phyloP scores from a whole-genome alignment of 92 coral and sea anemone genomes.

The Montipora capitata region DNA sequence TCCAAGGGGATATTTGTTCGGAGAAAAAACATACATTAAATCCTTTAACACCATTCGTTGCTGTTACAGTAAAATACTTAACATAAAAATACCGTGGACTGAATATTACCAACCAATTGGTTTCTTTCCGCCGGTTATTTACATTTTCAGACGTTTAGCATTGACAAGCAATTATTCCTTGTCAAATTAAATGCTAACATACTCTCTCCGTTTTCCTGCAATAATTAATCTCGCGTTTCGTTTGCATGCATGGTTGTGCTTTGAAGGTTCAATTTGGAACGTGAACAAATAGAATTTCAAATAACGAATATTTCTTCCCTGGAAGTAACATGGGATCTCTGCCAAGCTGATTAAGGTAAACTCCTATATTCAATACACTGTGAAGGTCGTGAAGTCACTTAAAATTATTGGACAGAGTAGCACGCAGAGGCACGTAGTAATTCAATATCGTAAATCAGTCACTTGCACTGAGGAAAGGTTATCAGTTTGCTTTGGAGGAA shows the following conservation, averaged over 20 bases:
- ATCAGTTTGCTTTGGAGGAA: no score
- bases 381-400: no score
- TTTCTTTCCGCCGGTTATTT: not conserved
- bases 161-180: slow-evolving; percentile 16
- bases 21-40: not conserved
- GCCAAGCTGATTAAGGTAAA: not conserved
- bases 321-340: not conserved
- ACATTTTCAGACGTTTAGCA: slow-evolving; percentile 3
- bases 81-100: no score
- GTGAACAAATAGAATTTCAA: not conserved
- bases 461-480: no score
- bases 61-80: not conserved
- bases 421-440: not conserved
- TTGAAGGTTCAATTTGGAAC: not conserved
- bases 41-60: not conserved
- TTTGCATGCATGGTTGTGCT: not conserved
- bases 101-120: not conserved
- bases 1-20: not conserved
- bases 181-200: slow-evolving; percentile 16
- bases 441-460: no score
- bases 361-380: not conserved
- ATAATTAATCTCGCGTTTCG: slow-evolving; percentile 1
- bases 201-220: not conserved
- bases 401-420: not conserved
- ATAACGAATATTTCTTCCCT: not conserved